These are phyloP conservation scores for Schizaphis graminum DNA, from an alignment of 2,888 invertebrate genomes.

Conservation along the genomic window DNA sequence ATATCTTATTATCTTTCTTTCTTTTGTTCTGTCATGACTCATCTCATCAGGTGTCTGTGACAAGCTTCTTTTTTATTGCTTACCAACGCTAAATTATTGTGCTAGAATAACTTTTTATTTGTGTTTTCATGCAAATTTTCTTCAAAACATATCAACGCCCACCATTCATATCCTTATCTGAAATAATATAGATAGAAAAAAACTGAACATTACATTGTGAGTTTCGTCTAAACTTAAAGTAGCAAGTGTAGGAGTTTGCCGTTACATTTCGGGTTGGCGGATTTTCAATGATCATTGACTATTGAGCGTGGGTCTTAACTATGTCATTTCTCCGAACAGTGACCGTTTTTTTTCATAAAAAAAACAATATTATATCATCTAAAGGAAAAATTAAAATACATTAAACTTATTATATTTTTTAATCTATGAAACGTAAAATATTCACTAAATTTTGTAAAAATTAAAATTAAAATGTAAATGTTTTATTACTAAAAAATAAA, in stretches of 20 bases:
- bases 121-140: conserved; percentile 55
- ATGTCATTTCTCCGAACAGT: conserved; percentile 1
- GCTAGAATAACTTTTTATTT: conserved; percentile 51
- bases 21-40: conserved; percentile 58
- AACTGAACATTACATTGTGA: conserved; percentile 13
- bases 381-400: neutral
- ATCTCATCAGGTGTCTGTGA: conserved; percentile 28
- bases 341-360: neutral
- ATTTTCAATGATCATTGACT: conserved; percentile 48
- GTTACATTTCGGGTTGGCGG: conserved; percentile 49
- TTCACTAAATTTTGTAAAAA: neutral
- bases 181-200: conserved; percentile 41
- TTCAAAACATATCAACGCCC: conserved; percentile 52
- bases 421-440: neutral
- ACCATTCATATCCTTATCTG: conserved; percentile 44
- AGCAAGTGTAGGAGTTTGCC: conserved; percentile 45
- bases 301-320: conserved; percentile 44
- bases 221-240: conserved; percentile 36
- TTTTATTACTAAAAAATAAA: neutral
- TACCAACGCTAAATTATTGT: conserved; percentile 47
- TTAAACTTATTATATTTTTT: neutral
- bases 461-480: neutral
- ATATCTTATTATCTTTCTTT: conserved; percentile 34
- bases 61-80: conserved; percentile 27
- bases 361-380: neutral